These are phyloP conservation scores for Nyctalus aviator DNA, from an alignment of 2,797 vertebrate species.

Conservation along the genomic window DNA sequence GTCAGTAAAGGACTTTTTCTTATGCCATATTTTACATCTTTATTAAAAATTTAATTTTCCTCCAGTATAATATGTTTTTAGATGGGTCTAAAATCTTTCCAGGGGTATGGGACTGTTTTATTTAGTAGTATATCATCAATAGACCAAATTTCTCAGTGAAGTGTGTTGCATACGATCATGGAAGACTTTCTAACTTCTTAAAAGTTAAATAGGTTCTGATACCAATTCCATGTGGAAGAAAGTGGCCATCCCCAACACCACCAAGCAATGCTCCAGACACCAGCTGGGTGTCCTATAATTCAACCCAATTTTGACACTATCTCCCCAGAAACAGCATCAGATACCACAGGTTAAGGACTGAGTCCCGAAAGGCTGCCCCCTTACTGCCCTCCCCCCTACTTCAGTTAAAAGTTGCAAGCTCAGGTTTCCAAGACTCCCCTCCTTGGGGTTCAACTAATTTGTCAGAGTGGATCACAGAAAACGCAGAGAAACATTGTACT, in stretches of 20 bases:
- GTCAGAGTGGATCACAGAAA: neutral
- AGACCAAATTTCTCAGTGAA: neutral
- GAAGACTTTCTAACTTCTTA: slow-evolving; percentile 48
- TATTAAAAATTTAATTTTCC: slow-evolving; percentile 27
- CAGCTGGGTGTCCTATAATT: neutral
- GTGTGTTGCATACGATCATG: neutral
- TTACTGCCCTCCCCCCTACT: no score
- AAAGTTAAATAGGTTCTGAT: neutral
- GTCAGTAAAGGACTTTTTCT: slow-evolving; percentile 10
- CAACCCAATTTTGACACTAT: neutral
- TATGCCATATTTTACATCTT: neutral
- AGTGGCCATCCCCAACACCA: neutral
- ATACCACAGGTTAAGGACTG: neutral
- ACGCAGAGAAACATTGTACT: neutral
- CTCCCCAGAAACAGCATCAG: neutral
- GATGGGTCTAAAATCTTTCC: slow-evolving; percentile 5
- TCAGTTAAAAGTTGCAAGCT: neutral
- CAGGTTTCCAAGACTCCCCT: neutral
- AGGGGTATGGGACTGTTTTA: neutral
- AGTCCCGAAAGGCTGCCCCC: neutral
- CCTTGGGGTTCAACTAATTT: neutral
- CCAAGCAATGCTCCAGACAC: neutral
- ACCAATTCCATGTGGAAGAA: neutral
- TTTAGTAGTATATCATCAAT: slow-evolving; percentile 7
- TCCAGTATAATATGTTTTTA: neutral